A percentile compares a stretch with the other conserved stretches of the same genome.
Evolutionary conservation across 1,140 invertebrate genomes (phyloP).

Genomic region (Neodiprion virginianus): DNA sequence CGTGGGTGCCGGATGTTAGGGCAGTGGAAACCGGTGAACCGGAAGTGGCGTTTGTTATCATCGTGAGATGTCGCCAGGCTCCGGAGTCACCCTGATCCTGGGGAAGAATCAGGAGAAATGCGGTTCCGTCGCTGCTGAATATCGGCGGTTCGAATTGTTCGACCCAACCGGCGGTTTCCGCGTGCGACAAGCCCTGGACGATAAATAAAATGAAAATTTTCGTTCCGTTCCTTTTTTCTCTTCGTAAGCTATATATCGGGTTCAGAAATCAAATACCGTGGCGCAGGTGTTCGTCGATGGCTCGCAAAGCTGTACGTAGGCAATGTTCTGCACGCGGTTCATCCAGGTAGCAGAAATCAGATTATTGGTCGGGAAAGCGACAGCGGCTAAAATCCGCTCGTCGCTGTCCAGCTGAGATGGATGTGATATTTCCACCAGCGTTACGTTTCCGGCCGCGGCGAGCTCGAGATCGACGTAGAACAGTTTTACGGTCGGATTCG

Average conservation of each 20-base stretch:
- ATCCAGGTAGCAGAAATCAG: conserved; percentile 81
- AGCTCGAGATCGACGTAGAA: conserved; percentile 69
- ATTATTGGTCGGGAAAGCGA: conserved; percentile 78
- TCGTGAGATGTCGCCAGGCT: conserved; percentile 72
- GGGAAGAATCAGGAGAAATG: conserved; percentile 70
- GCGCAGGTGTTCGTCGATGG: conserved; percentile 59
- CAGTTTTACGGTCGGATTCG: conserved; percentile 78
- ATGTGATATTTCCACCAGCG: conserved; percentile 59
- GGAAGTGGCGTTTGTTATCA: conserved; percentile 59
- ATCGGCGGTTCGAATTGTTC: conserved; percentile 68
- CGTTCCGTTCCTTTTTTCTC: neutral
- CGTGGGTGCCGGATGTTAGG: conserved; percentile 76
- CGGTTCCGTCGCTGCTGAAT: conserved; percentile 64
- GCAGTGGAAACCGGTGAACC: conserved; percentile 53
- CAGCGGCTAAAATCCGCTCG: conserved; percentile 74
- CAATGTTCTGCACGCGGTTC: conserved; percentile 84
- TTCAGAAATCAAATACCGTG: conserved; percentile 44
- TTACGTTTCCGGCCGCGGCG: conserved; percentile 51
- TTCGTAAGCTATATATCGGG: neutral
- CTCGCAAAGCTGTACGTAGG: conserved; percentile 65
- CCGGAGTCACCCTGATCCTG: conserved; percentile 65
- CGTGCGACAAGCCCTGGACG: conserved; percentile 44
- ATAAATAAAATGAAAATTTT: neutral
- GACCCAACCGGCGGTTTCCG: conserved; percentile 73
- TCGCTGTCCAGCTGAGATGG: conserved; percentile 51